phyloP scores from a whole-genome alignment of 2,113 vertebrate species.

The Spheniscus mendiculus region DNA sequence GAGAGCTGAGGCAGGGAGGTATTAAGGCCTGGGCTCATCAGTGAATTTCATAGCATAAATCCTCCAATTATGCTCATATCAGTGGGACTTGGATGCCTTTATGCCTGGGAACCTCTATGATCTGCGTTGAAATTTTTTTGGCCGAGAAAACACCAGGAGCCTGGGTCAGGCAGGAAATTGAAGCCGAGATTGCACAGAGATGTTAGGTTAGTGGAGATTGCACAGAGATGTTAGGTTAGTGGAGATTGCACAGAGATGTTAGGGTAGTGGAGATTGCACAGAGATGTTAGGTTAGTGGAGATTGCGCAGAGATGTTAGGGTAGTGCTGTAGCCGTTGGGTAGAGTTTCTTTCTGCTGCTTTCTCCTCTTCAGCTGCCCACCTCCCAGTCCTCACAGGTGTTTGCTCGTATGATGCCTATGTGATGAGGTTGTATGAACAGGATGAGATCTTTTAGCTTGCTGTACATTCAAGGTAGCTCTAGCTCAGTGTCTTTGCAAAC shows the following conservation, averaged over 20 bases:
- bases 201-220: neutral
- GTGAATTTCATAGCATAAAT: neutral
- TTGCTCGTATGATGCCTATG: neutral
- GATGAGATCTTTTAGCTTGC: neutral
- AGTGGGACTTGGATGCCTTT: neutral
- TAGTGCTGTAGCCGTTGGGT: neutral
- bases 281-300: neutral
- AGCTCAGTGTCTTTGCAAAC: neutral
- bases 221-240: neutral
- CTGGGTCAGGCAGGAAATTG: neutral
- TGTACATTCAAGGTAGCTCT: neutral
- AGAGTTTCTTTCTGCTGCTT: accelerated
- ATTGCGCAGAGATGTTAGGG: neutral
- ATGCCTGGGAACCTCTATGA: neutral
- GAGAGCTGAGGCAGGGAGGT: neutral
- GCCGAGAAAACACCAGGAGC: neutral
- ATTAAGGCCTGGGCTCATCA: neutral
- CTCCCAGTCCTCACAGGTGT: no score
- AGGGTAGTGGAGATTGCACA: neutral
- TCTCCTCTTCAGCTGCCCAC: neutral
- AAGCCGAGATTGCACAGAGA: neutral
- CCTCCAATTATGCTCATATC: neutral
- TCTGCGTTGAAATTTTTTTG: neutral
- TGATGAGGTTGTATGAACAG: neutral
- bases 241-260: neutral